Percentiles rank a stretch among this genome's conserved stretches.
Conservation (phyloP, 2,888 invertebrate genomes). For the Patella caerulea region DNA sequence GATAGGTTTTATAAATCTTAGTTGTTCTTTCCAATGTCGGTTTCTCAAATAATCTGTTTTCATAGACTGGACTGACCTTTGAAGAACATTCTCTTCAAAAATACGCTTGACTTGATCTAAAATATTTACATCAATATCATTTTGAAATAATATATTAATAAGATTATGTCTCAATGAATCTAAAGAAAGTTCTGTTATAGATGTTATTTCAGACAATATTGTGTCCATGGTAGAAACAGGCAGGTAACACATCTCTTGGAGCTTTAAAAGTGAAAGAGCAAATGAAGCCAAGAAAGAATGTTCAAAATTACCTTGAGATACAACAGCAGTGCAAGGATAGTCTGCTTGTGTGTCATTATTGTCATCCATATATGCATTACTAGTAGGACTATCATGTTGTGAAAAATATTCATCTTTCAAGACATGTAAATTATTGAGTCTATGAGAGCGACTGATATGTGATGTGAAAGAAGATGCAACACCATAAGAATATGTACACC, state of each 20-base stretch:
- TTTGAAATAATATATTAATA: neutral
- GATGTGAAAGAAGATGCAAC: constrained; percentile 2
- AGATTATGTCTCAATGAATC: constrained; percentile 1
- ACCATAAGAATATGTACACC: neutral
- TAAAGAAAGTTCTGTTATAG: constrained; percentile 2
- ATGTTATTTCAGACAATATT: neutral
- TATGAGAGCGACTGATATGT: constrained; percentile 8
- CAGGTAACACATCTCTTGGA: neutral
- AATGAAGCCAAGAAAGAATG: constrained; percentile 4
- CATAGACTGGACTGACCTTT: constrained; percentile 4
- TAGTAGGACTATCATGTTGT: neutral
- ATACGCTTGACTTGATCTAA: constrained; percentile 8
- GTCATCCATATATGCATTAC: neutral
- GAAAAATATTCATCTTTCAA: neutral
- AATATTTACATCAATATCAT: constrained; percentile 2
- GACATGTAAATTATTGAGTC: neutral
- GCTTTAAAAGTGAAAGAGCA: constrained; percentile 5
- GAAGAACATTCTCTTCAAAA: constrained; percentile 3
- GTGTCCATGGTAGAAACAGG: neutral
- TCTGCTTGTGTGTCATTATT: neutral
- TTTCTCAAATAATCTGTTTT: constrained; percentile 6
- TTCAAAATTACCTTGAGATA: neutral
- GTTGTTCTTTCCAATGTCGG: constrained; percentile 10
- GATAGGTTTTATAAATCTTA: constrained; percentile 8
- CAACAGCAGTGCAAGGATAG: neutral